These are phyloP conservation scores for Drosophila athabasca DNA, from an alignment of 1,140 invertebrate genomes.

Conservation along the genomic window DNA sequence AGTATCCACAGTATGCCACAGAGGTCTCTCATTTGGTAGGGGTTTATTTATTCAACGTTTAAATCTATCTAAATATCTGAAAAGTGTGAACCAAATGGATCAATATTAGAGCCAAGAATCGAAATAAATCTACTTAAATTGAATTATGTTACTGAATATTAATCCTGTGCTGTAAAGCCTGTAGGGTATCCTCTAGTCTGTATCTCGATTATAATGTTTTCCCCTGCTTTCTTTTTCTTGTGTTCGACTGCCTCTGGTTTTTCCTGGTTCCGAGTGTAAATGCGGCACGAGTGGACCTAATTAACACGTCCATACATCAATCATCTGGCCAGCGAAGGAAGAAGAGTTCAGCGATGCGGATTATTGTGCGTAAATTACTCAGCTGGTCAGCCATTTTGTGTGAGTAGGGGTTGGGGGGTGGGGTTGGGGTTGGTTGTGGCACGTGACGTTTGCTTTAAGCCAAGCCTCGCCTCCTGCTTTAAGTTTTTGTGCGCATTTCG, in stretches of 20 bases:
- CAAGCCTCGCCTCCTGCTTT: conserved; percentile 8
- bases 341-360: conserved; percentile 74
- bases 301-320: conserved; percentile 82
- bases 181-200: too few species aligned
- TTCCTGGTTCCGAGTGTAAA: conserved; percentile 45
- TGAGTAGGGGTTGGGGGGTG: background rate
- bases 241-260: conserved; percentile 2
- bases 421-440: background rate
- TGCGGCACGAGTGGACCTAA: conserved; percentile 73
- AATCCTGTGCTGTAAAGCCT: too few species aligned
- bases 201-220: too few species aligned
- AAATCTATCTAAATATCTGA: too few species aligned
- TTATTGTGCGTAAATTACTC: conserved; percentile 80
- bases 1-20: too few species aligned
- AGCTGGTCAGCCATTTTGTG: conserved; percentile 47
- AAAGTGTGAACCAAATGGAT: too few species aligned
- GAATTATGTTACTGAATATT: too few species aligned
- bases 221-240: background rate
- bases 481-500: conserved; percentile 25
- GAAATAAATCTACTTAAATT: too few species aligned
- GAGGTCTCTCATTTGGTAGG: too few species aligned
- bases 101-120: too few species aligned
- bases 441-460: conserved; percentile 41
- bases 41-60: too few species aligned
- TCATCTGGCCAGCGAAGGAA: conserved; percentile 65